These are phyloP conservation scores for Mimas tiliae DNA, from an alignment of 2,888 invertebrate species.

Conservation along the genomic window DNA sequence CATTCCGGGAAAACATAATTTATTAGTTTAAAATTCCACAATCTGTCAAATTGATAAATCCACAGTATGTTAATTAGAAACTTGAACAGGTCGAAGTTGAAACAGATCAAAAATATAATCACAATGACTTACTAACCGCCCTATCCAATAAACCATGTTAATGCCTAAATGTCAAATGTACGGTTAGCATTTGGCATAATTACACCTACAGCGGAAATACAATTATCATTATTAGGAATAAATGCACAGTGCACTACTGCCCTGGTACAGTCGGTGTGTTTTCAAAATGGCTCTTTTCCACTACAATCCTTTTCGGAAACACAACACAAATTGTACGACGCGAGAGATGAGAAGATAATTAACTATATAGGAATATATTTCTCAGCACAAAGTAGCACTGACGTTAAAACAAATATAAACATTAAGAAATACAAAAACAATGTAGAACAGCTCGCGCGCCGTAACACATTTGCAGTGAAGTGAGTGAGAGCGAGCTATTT, in stretches of 20 bases:
- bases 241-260: conserved; percentile 79
- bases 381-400: neutral
- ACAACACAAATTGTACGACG: conserved; percentile 91
- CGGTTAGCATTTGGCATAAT: conserved; percentile 66
- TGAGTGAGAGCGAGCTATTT: conserved; percentile 39
- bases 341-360: conserved; percentile 54
- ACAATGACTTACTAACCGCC: conserved; percentile 72
- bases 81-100: conserved; percentile 69
- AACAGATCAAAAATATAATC: conserved; percentile 76
- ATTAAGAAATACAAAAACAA: conserved; percentile 32
- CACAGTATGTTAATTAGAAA: conserved; percentile 76
- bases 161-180: conserved; percentile 66
- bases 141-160: conserved; percentile 59
- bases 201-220: conserved; percentile 67
- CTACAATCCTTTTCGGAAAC: conserved; percentile 91
- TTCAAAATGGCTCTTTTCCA: conserved; percentile 95
- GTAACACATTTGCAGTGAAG: conserved; percentile 74
- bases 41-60: conserved; percentile 75
- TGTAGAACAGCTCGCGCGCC: conserved; percentile 48
- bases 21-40: conserved; percentile 81
- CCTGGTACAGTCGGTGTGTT: conserved; percentile 89
- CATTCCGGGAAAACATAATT: conserved; percentile 69
- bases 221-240: conserved; percentile 56
- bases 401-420: conserved; percentile 1
- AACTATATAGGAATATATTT: conserved; percentile 31